Conservation (phyloP, 2,113 vertebrate genomes). For the Tupaia chinensis region DNA sequence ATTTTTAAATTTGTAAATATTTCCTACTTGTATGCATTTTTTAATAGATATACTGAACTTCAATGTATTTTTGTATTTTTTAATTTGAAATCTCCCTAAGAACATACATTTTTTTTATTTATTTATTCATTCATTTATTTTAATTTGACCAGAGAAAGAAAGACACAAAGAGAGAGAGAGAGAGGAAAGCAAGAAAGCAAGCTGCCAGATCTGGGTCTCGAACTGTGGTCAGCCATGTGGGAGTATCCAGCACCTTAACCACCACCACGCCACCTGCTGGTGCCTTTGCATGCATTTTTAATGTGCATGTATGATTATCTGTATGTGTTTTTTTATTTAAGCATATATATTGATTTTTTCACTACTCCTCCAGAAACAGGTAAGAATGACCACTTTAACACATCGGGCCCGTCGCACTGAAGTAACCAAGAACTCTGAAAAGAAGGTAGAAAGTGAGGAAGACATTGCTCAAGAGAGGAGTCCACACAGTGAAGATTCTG, state of each 20-base stretch:
- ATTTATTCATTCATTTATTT: too few species aligned
- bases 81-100: too few species aligned
- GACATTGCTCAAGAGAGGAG: slow-evolving; percentile 56
- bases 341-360: slow-evolving; percentile 23
- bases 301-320: not conserved
- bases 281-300: not conserved
- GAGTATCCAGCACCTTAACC: too few species aligned
- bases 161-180: too few species aligned
- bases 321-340: slow-evolving; percentile 12
- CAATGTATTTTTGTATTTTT: too few species aligned
- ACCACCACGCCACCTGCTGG: too few species aligned
- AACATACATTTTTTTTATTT: too few species aligned
- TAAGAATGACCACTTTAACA: slow-evolving; percentile 90
- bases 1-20: slow-evolving; percentile 25
- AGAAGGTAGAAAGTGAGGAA: slow-evolving; percentile 78
- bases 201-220: too few species aligned
- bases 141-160: too few species aligned
- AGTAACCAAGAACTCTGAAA: slow-evolving; percentile 75
- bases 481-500: slow-evolving; percentile 73
- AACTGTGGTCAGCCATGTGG: too few species aligned
- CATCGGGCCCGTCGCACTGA: slow-evolving; percentile 86
- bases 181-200: too few species aligned
- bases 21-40: not conserved
- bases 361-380: not conserved
- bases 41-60: not conserved